These are phyloP conservation scores for Catharus fuscescens DNA, from an alignment of 2,113 vertebrate genomes.

Conservation along the genomic window DNA sequence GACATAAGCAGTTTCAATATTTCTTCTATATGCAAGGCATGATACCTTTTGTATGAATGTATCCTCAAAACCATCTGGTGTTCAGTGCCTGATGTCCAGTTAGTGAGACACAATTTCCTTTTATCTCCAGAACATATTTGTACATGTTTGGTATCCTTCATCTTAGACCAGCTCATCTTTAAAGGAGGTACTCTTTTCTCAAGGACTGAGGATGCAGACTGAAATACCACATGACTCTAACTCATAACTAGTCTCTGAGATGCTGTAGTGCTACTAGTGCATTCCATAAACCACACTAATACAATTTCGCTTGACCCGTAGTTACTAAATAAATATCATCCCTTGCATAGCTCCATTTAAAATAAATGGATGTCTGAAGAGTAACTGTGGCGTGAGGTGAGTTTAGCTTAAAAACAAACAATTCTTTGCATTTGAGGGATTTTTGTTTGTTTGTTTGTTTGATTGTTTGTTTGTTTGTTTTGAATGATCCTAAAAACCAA, in stretches of 20 bases:
- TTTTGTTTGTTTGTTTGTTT: neutral
- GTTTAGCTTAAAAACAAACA: neutral
- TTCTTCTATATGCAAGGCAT: neutral
- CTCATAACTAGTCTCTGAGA: neutral
- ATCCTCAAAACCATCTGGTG: neutral
- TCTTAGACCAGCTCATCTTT: neutral
- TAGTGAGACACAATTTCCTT: neutral
- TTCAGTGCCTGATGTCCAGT: neutral
- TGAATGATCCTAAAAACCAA: neutral
- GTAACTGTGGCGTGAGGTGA: neutral
- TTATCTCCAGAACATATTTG: neutral
- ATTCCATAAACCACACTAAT: neutral
- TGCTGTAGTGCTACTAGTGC: neutral
- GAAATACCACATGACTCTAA: neutral
- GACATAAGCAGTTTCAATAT: neutral
- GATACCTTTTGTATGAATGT: neutral
- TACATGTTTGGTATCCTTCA: neutral
- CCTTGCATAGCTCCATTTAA: neutral
- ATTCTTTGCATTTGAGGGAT: neutral
- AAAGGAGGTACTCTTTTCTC: neutral
- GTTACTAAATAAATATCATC: neutral
- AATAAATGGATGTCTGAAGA: neutral
- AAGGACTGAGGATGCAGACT: neutral
- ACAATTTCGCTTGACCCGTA: neutral
- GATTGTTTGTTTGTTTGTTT: neutral